A percentile compares a stretch with the other conserved stretches of the same genome.
Evolutionary conservation across 2,113 vertebrate species (phyloP).

Genomic region (Budorcas taxicolor): DNA sequence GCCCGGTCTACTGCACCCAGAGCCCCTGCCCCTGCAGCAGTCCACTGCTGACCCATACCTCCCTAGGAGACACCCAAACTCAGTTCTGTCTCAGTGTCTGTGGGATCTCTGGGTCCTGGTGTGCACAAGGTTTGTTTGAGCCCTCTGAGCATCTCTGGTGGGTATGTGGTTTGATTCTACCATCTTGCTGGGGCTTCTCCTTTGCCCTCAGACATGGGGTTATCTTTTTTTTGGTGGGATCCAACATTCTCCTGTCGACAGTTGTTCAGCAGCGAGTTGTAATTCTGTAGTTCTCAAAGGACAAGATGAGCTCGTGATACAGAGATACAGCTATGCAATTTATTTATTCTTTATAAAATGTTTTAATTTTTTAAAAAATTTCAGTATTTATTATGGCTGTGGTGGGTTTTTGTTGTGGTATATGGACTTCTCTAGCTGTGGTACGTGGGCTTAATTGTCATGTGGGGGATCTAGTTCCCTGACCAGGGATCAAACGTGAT

Average conservation of each 20-base stretch:
- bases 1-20: neutral
- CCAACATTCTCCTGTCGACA: neutral
- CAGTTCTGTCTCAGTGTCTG: neutral
- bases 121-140: neutral
- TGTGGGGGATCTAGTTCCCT: neutral
- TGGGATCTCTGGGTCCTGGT: neutral
- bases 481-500: neutral
- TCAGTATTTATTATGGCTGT: neutral
- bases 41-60: neutral
- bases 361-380: neutral
- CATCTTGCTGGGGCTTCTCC: neutral
- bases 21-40: neutral
- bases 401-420: neutral
- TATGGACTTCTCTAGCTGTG: neutral
- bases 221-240: neutral
- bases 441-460: neutral
- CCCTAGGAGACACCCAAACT: neutral
- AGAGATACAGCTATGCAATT: neutral
- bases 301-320: neutral
- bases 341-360: neutral
- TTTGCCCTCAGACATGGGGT: fast-evolving
- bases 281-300: neutral
- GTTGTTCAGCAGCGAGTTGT: neutral
- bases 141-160: fast-evolving
- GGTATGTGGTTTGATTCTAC: neutral